phyloP scores from a whole-genome alignment of 2,113 vertebrate species.

The Apaloderma vittatum region DNA sequence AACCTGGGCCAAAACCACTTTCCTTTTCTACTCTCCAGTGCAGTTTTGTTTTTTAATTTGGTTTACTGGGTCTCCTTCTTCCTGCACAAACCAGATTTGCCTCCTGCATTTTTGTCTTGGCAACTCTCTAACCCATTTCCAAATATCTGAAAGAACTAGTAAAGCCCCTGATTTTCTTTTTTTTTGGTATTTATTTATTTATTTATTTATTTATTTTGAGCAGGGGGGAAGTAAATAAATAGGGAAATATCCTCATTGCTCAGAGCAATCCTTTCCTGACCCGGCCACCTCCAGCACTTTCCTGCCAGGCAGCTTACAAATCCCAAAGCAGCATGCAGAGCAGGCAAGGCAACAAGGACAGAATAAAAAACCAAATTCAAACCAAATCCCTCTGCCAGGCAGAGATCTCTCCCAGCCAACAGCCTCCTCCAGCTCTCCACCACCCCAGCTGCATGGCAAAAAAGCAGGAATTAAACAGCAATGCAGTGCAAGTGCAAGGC shows the following conservation, averaged over 20 bases:
- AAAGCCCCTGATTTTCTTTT: not conserved
- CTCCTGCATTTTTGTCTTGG: not conserved
- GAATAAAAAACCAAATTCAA: not conserved
- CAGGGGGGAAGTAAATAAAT: too few relatives aligned
- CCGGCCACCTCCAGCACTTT: not conserved
- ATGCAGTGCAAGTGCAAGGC: too few relatives aligned
- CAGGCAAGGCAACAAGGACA: fast-evolving
- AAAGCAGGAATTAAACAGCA: not conserved
- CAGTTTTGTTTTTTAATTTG: fast-evolving
- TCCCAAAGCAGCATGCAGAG: not conserved
- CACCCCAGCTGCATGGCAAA: fast-evolving
- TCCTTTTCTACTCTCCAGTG: not conserved
- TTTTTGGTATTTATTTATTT: too few relatives aligned
- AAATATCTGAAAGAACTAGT: not conserved
- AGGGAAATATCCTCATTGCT: not conserved
- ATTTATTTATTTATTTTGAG: too few relatives aligned
- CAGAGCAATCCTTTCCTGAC: too few relatives aligned
- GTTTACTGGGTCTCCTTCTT: not conserved
- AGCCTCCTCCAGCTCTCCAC: fast-evolving
- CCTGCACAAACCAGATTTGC: fast-evolving
- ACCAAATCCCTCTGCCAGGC: not conserved
- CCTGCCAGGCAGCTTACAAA: not conserved
- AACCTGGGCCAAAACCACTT: not conserved
- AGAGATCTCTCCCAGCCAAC: not conserved
- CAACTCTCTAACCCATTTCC: not conserved